Percentiles rank a stretch among this genome's conserved stretches.
phyloP scores from a whole-genome alignment of 2,888 invertebrate genomes.

The Eremobia ochroleuca region DNA sequence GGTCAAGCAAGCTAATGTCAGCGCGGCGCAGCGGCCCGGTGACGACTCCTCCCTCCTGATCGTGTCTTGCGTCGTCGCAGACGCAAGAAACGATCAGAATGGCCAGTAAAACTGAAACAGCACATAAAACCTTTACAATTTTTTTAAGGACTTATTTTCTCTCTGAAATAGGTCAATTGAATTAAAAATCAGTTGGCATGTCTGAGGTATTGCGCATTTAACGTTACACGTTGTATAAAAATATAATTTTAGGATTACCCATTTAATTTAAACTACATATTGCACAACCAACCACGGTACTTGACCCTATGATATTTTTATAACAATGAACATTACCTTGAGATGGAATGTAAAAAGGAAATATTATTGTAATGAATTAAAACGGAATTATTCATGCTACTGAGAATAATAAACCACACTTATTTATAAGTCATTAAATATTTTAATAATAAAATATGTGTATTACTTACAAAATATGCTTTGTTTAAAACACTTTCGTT shows the following conservation, averaged over 20 bases:
- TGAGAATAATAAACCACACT: conserved; percentile 33
- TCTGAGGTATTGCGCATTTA: too few species aligned
- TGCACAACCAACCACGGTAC: background rate
- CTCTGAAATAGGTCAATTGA: too few species aligned
- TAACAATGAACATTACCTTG: conserved; percentile 39
- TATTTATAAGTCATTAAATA: conserved; percentile 26
- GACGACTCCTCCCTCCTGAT: too few species aligned
- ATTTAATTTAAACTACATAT: background rate
- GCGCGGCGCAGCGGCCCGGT: too few species aligned
- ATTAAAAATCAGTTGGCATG: too few species aligned
- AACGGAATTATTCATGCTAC: conserved; percentile 45
- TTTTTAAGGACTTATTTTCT: too few species aligned
- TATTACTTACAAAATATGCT: conserved; percentile 16
- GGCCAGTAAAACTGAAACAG: too few species aligned
- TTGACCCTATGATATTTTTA: conserved; percentile 17
- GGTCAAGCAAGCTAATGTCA: too few species aligned
- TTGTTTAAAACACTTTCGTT: conserved; percentile 22
- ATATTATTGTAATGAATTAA: conserved; percentile 38
- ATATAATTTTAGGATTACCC: background rate
- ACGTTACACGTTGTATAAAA: too few species aligned
- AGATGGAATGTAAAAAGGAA: conserved; percentile 27
- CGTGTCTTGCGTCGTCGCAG: too few species aligned
- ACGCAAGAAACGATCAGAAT: too few species aligned
- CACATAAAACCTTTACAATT: too few species aligned
- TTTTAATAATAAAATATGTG: conserved; percentile 22